Conservation (phyloP, 2,113 vertebrate genomes). For the Regulus satrapa region DNA sequence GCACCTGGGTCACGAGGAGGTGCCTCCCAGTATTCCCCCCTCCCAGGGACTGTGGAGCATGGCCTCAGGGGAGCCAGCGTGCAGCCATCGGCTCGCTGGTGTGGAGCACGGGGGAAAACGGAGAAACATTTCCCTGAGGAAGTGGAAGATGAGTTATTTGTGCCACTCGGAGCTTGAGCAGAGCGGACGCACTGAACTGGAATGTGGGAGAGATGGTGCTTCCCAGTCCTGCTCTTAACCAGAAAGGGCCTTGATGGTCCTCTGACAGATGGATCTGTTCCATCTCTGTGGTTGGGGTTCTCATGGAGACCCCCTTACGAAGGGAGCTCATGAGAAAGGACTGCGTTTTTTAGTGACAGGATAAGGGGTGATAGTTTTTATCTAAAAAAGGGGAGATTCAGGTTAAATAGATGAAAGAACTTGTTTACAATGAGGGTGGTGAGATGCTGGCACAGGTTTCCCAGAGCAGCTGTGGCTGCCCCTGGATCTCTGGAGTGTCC, state of each 20-base stretch:
- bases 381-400: background rate
- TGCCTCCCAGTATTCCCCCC: background rate
- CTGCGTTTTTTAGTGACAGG: fast-evolving
- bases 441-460: fast-evolving
- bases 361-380: background rate
- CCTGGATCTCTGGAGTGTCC: background rate
- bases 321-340: background rate
- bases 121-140: fast-evolving
- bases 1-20: background rate
- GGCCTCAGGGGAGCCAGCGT: background rate
- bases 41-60: background rate
- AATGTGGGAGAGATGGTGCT: background rate
- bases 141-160: background rate
- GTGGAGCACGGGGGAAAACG: fast-evolving
- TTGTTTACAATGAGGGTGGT: fast-evolving
- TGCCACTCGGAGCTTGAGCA: background rate
- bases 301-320: fast-evolving
- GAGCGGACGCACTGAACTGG: background rate
- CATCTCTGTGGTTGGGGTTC: fast-evolving
- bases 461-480: background rate
- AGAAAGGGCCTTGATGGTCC: background rate
- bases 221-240: background rate
- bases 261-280: background rate
- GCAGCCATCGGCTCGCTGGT: background rate
- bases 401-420: fast-evolving